These are phyloP conservation scores for Natrix natrix DNA, from an alignment of 2,797 vertebrate species.

Conservation along the genomic window DNA sequence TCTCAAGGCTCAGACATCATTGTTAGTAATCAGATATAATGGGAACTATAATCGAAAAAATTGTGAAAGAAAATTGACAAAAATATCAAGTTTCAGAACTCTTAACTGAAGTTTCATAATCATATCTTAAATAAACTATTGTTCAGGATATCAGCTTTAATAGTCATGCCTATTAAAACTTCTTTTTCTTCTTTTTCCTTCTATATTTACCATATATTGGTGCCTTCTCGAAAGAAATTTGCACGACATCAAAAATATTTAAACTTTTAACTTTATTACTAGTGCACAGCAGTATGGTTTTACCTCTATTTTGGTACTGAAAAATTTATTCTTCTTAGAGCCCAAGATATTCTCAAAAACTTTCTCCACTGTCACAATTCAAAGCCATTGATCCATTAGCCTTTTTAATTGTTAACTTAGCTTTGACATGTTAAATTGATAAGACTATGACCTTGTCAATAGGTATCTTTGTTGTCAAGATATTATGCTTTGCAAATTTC, in stretches of 20 bases:
- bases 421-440: neutral
- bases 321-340: neutral
- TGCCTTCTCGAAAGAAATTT: neutral
- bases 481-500: neutral
- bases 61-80: neutral
- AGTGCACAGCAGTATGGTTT: neutral
- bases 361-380: neutral
- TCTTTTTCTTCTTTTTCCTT: neutral
- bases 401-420: neutral
- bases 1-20: neutral
- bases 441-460: neutral
- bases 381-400: neutral
- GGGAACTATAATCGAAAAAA: neutral
- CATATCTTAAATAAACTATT: neutral
- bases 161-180: neutral
- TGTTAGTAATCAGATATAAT: neutral
- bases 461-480: neutral
- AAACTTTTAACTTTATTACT: neutral
- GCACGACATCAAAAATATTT: neutral
- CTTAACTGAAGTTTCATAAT: neutral
- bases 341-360: neutral
- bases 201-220: neutral
- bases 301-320: neutral
- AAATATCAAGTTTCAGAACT: neutral
- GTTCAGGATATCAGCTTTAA: neutral